These are phyloP conservation scores for Microtus ochrogaster DNA, from an alignment of 2,113 vertebrate genomes.

Conservation along the genomic window DNA sequence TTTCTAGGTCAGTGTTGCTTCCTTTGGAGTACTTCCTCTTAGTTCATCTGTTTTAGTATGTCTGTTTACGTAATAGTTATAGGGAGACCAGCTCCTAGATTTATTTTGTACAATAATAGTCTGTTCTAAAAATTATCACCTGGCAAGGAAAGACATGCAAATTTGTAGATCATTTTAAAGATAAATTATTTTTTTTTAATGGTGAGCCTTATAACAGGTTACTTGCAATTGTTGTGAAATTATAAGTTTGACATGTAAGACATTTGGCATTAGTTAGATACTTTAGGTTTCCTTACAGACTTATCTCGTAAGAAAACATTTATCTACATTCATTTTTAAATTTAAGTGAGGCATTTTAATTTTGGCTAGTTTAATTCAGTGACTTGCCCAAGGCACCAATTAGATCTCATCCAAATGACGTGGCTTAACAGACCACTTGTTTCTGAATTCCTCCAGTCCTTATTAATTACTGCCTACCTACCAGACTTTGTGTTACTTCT, in stretches of 20 bases:
- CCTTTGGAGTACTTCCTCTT: neutral
- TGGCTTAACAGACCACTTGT: neutral
- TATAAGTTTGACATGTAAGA: neutral
- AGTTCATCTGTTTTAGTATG: neutral
- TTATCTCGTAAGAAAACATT: conserved; percentile 22
- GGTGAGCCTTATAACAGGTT: neutral
- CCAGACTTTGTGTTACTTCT: neutral
- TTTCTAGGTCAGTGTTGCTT: neutral
- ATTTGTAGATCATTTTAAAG: neutral
- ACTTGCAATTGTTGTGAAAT: neutral
- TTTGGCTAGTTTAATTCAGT: conserved; percentile 50
- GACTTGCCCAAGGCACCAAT: conserved; percentile 44
- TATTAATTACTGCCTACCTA: neutral
- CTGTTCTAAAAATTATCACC: neutral
- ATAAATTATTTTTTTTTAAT: neutral
- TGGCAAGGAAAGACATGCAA: neutral
- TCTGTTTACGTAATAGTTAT: neutral
- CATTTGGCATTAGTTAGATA: neutral
- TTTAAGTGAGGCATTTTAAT: conserved; percentile 46
- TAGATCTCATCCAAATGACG: neutral
- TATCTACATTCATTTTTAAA: conserved; percentile 35
- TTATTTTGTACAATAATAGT: neutral
- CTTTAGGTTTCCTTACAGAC: conserved; percentile 32
- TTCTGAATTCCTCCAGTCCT: conserved; percentile 55
- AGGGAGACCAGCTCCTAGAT: neutral